phyloP scores from a whole-genome alignment of 2,888 invertebrate species.

The Slavum lentiscoides region DNA sequence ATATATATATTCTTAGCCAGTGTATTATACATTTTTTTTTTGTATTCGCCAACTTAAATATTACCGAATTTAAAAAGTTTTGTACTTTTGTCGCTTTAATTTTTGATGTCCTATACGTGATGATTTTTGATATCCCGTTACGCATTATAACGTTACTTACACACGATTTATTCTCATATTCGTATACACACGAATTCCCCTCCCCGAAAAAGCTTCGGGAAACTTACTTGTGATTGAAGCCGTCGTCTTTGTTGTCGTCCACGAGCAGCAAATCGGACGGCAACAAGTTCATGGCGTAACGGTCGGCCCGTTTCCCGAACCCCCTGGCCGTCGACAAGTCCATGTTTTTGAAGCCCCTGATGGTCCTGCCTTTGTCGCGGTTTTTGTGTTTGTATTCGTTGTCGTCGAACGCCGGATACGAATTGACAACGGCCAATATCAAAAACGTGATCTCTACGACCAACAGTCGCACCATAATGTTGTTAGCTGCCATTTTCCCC shows the following conservation, averaged over 20 bases:
- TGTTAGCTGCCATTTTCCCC: slow-evolving; percentile 23
- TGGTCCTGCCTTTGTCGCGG: slow-evolving; percentile 63
- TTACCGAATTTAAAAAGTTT: too few species aligned
- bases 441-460: slow-evolving; percentile 36
- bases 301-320: slow-evolving; percentile 67
- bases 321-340: slow-evolving; percentile 68
- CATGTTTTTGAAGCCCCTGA: slow-evolving; percentile 69
- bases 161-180: too few species aligned
- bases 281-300: slow-evolving; percentile 19
- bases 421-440: slow-evolving; percentile 34
- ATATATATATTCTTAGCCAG: too few species aligned
- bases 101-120: too few species aligned
- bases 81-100: too few species aligned
- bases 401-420: slow-evolving; percentile 30
- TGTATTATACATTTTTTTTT: too few species aligned
- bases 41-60: too few species aligned
- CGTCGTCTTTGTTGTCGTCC: slow-evolving; percentile 21
- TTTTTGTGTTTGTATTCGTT: slow-evolving; percentile 46
- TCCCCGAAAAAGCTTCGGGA: too few species aligned
- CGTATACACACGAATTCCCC: too few species aligned
- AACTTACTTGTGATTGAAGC: slow-evolving; percentile 43
- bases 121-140: too few species aligned
- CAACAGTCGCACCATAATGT: slow-evolving; percentile 28
- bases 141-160: too few species aligned
- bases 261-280: slow-evolving; percentile 11